Evolutionary conservation across 2,888 invertebrate species (phyloP).

Genomic region (Heliconius hortense): DNA sequence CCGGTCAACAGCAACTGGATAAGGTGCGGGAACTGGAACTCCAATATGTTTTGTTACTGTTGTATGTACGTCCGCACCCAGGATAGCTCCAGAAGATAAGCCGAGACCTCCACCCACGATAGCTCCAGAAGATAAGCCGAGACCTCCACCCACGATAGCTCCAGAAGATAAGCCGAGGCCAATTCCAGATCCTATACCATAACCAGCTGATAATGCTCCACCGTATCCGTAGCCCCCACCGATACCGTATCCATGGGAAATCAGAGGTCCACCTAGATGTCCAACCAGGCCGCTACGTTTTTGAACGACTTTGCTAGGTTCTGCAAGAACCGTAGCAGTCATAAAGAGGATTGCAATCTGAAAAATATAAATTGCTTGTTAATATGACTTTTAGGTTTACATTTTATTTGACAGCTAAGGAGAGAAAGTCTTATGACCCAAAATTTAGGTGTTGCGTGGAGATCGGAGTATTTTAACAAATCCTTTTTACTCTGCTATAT

Average conservation of each 20-base stretch:
- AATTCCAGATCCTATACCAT: constrained; percentile 41
- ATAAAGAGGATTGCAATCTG: constrained; percentile 66
- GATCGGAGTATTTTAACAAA: no score
- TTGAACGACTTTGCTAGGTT: constrained; percentile 72
- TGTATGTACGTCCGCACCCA: constrained; percentile 76
- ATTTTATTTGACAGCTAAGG: neutral
- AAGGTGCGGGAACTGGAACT: constrained; percentile 75
- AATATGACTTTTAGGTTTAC: neutral
- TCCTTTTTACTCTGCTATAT: no score
- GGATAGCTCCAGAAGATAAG: constrained; percentile 49
- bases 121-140: constrained; percentile 43
- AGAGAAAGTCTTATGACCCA: neutral
- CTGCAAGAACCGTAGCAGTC: constrained; percentile 67
- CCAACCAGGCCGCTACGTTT: constrained; percentile 73
- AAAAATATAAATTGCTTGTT: constrained; percentile 43
- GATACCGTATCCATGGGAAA: constrained; percentile 47
- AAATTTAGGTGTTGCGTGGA: no score
- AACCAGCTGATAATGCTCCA: constrained; percentile 11
- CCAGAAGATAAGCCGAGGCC: constrained; percentile 41
- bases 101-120: constrained; percentile 56
- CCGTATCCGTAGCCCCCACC: constrained; percentile 40
- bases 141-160: constrained; percentile 53
- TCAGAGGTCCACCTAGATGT: constrained; percentile 58
- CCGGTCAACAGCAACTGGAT: constrained; percentile 74
- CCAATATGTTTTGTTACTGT: constrained; percentile 78